Evolutionary conservation across 2,888 invertebrate species (phyloP).

Genomic region (Hetaerina titia): DNA sequence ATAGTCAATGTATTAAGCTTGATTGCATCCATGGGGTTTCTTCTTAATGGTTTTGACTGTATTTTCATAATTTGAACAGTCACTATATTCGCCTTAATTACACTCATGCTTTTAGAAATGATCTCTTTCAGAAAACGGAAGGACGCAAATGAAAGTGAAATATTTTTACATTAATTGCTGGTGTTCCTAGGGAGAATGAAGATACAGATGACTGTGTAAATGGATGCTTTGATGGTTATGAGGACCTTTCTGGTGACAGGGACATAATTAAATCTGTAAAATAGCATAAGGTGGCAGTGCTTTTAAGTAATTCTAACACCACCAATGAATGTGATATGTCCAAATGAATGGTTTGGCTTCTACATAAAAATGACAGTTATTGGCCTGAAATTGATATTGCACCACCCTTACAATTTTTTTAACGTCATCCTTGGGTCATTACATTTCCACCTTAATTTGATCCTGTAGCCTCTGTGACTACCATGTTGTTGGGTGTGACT

Average conservation of each 20-base stretch:
- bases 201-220: not conserved
- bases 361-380: not conserved
- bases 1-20: no score
- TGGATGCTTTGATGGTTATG: not conserved
- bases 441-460: slow-evolving; percentile 68
- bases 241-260: not conserved
- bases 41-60: no score
- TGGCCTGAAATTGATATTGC: slow-evolving; percentile 70
- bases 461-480: slow-evolving; percentile 69
- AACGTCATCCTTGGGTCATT: slow-evolving; percentile 69
- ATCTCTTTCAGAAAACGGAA: slow-evolving; percentile 40
- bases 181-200: not conserved
- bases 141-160: not conserved
- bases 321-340: not conserved
- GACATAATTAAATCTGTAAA: no score
- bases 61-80: no score
- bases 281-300: no score
- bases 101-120: not conserved
- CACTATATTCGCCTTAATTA: no score
- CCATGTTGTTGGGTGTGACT: slow-evolving; percentile 71
- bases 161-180: not conserved
- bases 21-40: no score
- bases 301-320: not conserved
- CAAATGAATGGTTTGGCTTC: not conserved
- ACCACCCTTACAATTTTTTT: slow-evolving; percentile 70